phyloP scores from a whole-genome alignment of 2,113 vertebrate species.

The Probosciger aterrimus region DNA sequence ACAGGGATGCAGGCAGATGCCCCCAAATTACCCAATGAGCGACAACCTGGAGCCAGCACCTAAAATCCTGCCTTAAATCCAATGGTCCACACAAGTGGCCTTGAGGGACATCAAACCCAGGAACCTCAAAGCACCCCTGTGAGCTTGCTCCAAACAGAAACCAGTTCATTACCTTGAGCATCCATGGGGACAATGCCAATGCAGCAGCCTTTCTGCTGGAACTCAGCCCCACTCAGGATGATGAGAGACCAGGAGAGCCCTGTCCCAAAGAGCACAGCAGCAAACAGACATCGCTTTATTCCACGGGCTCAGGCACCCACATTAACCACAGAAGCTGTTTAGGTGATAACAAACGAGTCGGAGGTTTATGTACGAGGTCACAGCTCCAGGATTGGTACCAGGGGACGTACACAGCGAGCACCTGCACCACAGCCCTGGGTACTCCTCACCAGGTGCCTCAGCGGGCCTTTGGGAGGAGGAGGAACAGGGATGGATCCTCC shows the following conservation, averaged over 20 bases:
- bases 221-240: rapidly evolving
- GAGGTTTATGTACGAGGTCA: rapidly evolving
- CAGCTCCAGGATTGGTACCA: neutral
- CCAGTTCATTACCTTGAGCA: neutral
- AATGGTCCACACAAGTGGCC: rapidly evolving
- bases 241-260: neutral
- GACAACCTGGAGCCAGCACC: neutral
- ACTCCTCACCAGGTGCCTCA: neutral
- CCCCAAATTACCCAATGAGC: neutral
- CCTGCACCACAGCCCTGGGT: neutral
- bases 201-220: neutral
- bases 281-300: conserved; percentile 10
- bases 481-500: neutral
- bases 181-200: neutral
- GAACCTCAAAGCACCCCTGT: too few relatives aligned
- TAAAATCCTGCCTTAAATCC: neutral
- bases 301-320: neutral
- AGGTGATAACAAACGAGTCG: neutral
- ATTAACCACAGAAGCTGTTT: neutral
- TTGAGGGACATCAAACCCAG: neutral
- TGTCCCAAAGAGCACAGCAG: neutral
- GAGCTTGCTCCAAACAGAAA: neutral
- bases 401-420: neutral
- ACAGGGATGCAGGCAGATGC: too few relatives aligned
- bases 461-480: neutral